These are phyloP conservation scores for Festucalex cinctus DNA, from an alignment of 2,113 vertebrate species.

Conservation along the genomic window DNA sequence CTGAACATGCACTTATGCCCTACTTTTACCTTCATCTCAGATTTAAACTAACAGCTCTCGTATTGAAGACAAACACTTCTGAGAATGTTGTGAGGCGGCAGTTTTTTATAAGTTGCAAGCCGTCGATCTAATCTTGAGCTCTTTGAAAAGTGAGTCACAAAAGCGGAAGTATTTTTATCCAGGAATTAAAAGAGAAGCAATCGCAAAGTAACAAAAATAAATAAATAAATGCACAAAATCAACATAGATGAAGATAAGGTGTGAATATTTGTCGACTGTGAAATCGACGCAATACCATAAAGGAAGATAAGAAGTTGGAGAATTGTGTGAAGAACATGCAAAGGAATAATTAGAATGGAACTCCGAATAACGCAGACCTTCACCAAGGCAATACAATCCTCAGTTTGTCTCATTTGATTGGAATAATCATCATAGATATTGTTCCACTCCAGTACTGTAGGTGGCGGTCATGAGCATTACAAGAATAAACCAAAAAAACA, in stretches of 20 bases:
- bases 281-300: background rate
- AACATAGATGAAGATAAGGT: background rate
- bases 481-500: background rate
- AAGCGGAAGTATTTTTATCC: constrained; percentile 1
- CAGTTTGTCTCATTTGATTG: background rate
- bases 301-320: background rate
- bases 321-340: background rate
- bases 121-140: constrained; percentile 4
- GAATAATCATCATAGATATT: background rate
- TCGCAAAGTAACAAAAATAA: background rate
- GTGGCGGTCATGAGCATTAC: background rate
- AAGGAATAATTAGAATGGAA: background rate
- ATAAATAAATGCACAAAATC: background rate
- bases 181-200: background rate
- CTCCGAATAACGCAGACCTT: background rate
- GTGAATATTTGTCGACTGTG: background rate
- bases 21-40: constrained; percentile 29
- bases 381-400: background rate
- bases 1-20: constrained; percentile 16
- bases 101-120: constrained; percentile 11
- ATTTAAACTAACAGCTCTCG: constrained; percentile 13
- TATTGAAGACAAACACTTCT: constrained; percentile 9
- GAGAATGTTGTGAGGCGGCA: constrained; percentile 8
- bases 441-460: background rate
- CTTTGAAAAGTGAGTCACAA: constrained; percentile 10